Evolutionary conservation across 1,140 invertebrate species (phyloP).

Genomic region (Pseudobourletiella spinata): DNA sequence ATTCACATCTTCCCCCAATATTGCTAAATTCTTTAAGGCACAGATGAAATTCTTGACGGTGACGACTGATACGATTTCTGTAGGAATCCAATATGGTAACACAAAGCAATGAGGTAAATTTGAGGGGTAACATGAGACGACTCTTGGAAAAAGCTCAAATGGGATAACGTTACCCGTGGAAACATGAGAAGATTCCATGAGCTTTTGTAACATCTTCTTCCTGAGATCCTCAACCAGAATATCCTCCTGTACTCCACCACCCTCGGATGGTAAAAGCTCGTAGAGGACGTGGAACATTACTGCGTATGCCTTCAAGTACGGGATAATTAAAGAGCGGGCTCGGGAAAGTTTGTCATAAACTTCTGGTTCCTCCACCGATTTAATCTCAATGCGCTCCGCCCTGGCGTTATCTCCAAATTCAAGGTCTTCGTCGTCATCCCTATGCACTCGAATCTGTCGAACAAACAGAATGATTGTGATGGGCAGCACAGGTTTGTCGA

Average conservation of each 20-base stretch:
- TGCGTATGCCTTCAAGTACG: background rate
- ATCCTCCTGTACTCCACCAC: background rate
- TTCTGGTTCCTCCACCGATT: background rate
- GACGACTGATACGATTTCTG: background rate
- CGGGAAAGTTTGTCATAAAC: background rate
- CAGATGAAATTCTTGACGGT: background rate
- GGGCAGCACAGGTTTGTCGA: no score
- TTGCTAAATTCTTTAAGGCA: background rate
- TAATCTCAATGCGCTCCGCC: background rate
- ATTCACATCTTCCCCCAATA: background rate
- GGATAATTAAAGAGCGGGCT: background rate
- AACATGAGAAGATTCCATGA: background rate
- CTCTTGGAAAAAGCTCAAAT: no score
- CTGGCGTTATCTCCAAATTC: no score
- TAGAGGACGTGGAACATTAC: background rate
- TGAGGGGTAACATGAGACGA: no score
- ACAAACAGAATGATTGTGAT: no score
- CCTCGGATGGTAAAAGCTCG: background rate
- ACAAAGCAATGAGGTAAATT: background rate
- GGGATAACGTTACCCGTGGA: background rate
- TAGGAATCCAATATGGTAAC: no score
- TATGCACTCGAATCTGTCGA: no score
- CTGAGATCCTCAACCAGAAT: background rate
- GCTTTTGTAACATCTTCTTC: background rate
- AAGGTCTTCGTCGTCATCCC: no score